Conservation (phyloP, 1,140 invertebrate genomes). For the Bradysia coprophila region DNA sequence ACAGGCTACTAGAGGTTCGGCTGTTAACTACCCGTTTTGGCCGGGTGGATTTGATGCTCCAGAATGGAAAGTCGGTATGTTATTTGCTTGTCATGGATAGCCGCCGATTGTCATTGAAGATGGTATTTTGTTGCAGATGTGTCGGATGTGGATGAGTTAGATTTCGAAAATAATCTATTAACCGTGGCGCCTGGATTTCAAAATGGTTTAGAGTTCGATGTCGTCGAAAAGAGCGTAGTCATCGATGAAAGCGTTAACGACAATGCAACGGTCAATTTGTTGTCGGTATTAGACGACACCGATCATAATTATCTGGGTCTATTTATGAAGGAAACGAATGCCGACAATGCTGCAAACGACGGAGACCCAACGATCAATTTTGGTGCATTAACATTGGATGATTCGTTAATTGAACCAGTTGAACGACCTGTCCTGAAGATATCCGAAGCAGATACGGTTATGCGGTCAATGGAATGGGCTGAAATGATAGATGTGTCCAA, state of each 20-base stretch:
- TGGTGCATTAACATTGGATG: background rate
- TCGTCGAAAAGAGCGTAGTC: background rate
- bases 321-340: background rate
- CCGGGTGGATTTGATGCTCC: constrained; percentile 56
- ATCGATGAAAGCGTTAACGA: background rate
- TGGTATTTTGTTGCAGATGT: too few species aligned
- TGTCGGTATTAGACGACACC: constrained; percentile 16
- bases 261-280: constrained; percentile 11
- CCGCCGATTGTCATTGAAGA: too few species aligned
- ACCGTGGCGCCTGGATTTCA: constrained; percentile 42
- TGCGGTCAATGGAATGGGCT: constrained; percentile 53
- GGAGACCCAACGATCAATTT: background rate
- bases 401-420: background rate
- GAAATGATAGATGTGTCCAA: constrained; percentile 63
- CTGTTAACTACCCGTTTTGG: constrained; percentile 60
- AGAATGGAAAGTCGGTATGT: background rate
- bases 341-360: background rate
- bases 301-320: constrained; percentile 12
- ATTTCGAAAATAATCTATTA: constrained; percentile 34
- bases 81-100: background rate
- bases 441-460: constrained; percentile 17
- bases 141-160: constrained; percentile 15
- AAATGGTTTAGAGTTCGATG: constrained; percentile 31
- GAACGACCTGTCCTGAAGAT: constrained; percentile 26
- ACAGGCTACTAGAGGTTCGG: constrained; percentile 43